Conservation (phyloP, 2,888 invertebrate species). For the Ceriagrion tenellum region DNA sequence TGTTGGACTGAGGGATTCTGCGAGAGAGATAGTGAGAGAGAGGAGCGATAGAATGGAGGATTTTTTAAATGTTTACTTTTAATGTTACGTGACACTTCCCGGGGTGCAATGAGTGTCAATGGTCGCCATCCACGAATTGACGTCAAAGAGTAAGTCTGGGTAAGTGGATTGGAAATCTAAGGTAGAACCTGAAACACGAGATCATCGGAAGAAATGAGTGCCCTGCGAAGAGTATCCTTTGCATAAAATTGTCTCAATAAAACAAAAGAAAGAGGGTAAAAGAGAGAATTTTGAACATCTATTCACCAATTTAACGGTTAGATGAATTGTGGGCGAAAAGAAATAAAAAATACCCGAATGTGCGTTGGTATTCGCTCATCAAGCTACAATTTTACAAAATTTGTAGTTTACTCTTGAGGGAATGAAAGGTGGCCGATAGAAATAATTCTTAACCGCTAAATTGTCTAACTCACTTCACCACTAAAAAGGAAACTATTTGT, state of each 20-base stretch:
- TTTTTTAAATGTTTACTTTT: slow-evolving; percentile 16
- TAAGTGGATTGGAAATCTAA: slow-evolving; percentile 21
- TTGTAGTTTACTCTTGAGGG: too few species aligned
- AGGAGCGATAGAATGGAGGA: not conserved
- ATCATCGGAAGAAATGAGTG: not conserved
- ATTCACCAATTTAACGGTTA: too few species aligned
- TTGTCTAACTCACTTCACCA: too few species aligned
- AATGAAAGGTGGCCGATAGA: too few species aligned
- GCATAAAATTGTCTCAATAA: not conserved
- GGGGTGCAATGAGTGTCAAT: slow-evolving; percentile 3
- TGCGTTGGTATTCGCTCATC: too few species aligned
- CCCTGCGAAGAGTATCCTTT: not conserved
- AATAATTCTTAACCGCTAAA: too few species aligned
- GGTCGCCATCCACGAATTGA: not conserved
- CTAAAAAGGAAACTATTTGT: too few species aligned
- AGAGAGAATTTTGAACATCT: too few species aligned
- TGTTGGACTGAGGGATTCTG: not conserved
- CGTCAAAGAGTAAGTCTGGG: not conserved
- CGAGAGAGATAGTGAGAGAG: not conserved
- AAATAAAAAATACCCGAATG: too few species aligned
- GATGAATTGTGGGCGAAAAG: too few species aligned
- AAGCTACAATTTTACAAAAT: too few species aligned
- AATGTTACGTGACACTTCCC: slow-evolving; percentile 30
- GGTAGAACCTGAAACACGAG: not conserved
- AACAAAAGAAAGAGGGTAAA: too few species aligned